phyloP scores from a whole-genome alignment of 2,888 invertebrate genomes.

The Ligdia adustata region DNA sequence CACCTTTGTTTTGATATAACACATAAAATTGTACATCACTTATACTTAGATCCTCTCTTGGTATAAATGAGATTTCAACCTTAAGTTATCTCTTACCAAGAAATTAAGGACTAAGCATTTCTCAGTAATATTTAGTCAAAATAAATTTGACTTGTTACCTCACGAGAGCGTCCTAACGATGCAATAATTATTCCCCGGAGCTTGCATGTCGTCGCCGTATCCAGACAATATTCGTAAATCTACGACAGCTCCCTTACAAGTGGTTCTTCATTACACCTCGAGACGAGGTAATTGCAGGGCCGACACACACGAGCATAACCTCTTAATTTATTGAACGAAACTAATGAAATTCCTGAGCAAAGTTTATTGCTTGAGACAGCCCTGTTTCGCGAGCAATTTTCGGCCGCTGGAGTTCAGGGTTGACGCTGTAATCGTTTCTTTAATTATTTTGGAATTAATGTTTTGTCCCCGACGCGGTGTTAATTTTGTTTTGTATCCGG shows the following conservation, averaged over 20 bases:
- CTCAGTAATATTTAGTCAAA: too few species aligned
- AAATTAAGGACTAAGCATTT: too few species aligned
- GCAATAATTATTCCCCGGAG: background rate
- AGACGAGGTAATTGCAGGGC: slow-evolving; percentile 81
- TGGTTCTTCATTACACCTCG: slow-evolving; percentile 77
- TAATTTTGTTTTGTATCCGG: slow-evolving; percentile 45
- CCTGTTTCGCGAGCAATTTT: slow-evolving; percentile 79
- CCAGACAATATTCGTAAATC: slow-evolving; percentile 22
- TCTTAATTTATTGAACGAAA: slow-evolving; percentile 84
- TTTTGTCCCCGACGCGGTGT: slow-evolving; percentile 55
- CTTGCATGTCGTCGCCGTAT: slow-evolving; percentile 15
- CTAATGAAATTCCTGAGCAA: slow-evolving; percentile 82
- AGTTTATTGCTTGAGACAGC: slow-evolving; percentile 80
- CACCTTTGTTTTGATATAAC: too few species aligned
- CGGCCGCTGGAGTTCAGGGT: slow-evolving; percentile 55
- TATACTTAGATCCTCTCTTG: too few species aligned
- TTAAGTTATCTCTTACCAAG: too few species aligned
- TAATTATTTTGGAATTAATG: slow-evolving; percentile 80
- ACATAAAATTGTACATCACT: too few species aligned
- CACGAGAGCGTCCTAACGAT: background rate
- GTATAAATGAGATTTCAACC: too few species aligned
- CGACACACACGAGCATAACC: slow-evolving; percentile 83
- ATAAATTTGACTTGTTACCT: too few species aligned
- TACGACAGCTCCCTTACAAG: slow-evolving; percentile 43
- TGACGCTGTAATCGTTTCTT: slow-evolving; percentile 76